Base-by-base conservation (phyloP, 1,140 invertebrate genomes). In the Eriocheir sinensis region DNA sequence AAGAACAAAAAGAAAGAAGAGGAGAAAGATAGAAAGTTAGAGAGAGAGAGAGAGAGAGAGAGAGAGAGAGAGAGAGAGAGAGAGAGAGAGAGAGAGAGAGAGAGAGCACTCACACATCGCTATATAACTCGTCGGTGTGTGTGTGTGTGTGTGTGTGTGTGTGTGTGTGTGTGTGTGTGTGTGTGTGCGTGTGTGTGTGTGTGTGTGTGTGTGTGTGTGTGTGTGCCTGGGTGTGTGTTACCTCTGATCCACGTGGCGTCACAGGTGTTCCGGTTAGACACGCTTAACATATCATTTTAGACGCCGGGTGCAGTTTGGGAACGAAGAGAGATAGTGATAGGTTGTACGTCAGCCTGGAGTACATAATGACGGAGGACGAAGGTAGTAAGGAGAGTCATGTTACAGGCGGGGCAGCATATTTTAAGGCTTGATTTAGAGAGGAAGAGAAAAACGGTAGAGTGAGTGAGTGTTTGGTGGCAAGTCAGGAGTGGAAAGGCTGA, bases 31-130 rank as follows among this genome's bases (percentile, higher is more conserved):
- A n/a, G n/a, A n/a, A n/a, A n/a, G n/a, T n/a, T n/a, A n/a, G n/a
- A n/a, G 34, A 27, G 79, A 2, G n/a, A 34, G 79, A 0, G 27
- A 27, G 8, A 81, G 27, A 81, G 79, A 34, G 79, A 81, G 79
- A 27, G 79, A 81, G 34, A 34, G 34, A 81, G 79, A 27, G n/a
- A n/a, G 27, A 81, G 60, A 72, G 60, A 27, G 3, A 83, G n/a
- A n/a, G 80, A 83, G n/a, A n/a, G 80, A 83, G 12, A 83, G n/a
- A 83, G 80, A n/a, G 12, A 83, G 80, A 83, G 80, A 0, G 34
- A 86, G 27, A 6, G 48, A 27, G 34, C 83, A 86, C n/a, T 86
- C 12, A 86, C 40, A 40, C 41, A 17, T 88, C 38, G 2, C 2
- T 12, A 21, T 1, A n/a, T 12, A n/a, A n/a, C n/a, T n/a, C n/a